A percentile compares a stretch with the other conserved stretches of the same genome.
Conservation (phyloP, 1,140 invertebrate genomes). For the Eumeta japonica region DNA sequence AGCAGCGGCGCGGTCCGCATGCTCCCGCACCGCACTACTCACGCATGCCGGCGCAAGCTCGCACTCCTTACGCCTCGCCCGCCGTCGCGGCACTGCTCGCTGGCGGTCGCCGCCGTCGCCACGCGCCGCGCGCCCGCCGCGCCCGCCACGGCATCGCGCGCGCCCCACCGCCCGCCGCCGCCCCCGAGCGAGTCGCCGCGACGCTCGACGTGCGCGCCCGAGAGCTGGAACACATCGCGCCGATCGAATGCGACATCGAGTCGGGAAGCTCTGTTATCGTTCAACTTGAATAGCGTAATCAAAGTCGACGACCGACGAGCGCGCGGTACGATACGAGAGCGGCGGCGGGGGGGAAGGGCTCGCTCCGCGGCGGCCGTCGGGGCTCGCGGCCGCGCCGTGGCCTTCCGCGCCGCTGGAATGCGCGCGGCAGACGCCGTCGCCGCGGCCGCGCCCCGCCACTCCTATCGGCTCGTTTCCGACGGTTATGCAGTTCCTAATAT, state of each 20-base stretch:
- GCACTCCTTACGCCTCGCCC: slow-evolving; percentile 28
- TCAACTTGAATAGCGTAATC: slow-evolving; percentile 23
- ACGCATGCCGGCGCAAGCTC: slow-evolving; percentile 46
- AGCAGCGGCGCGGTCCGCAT: slow-evolving; percentile 48
- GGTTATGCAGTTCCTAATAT: too few species aligned
- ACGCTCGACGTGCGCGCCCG: slow-evolving; percentile 27
- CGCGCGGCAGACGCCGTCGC: slow-evolving; percentile 17
- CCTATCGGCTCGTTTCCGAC: too few species aligned
- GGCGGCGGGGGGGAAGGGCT: background rate
- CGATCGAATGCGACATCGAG: too few species aligned
- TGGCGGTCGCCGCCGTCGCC: slow-evolving; percentile 18
- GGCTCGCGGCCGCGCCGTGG: background rate
- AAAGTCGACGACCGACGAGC: slow-evolving; percentile 23
- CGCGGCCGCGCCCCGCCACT: slow-evolving; percentile 14
- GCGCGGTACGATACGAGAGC: too few species aligned
- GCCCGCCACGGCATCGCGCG: slow-evolving; percentile 21
- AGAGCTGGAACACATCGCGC: slow-evolving; percentile 18
- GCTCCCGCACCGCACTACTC: slow-evolving; percentile 35
- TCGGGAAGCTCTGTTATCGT: slow-evolving; percentile 9
- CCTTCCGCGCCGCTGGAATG: too few species aligned
- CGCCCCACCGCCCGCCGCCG: slow-evolving; percentile 26
- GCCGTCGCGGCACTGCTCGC: slow-evolving; percentile 24
- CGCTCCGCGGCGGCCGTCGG: background rate
- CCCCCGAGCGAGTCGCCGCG: slow-evolving; percentile 34
- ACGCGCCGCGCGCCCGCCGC: slow-evolving; percentile 13